These are phyloP conservation scores for Clitarchus hookeri DNA, from an alignment of 2,888 invertebrate genomes.

Conservation along the genomic window DNA sequence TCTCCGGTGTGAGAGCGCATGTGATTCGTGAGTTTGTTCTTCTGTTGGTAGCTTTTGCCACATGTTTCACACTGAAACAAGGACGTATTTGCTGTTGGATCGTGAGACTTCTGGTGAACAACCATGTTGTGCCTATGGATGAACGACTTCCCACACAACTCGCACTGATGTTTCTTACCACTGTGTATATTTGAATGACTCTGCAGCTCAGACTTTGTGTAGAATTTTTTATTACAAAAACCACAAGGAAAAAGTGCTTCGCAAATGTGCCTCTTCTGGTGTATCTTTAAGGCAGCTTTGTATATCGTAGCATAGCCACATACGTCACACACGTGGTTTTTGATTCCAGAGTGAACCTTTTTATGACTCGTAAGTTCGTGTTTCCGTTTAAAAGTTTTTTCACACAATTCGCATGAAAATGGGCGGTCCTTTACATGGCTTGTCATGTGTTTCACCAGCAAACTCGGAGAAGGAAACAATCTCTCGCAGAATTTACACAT, in stretches of 20 bases:
- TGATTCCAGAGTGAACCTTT: slow-evolving; percentile 51
- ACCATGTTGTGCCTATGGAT: slow-evolving; percentile 53
- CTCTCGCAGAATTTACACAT: slow-evolving; percentile 32
- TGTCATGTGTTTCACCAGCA: slow-evolving; percentile 32
- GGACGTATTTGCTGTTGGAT: slow-evolving; percentile 20
- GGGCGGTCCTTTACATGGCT: slow-evolving; percentile 49
- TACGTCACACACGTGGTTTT: slow-evolving; percentile 48
- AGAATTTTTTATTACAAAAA: slow-evolving; percentile 61
- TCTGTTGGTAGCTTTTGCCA: slow-evolving; percentile 45
- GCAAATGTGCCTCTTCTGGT: slow-evolving; percentile 52
- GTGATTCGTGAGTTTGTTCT: slow-evolving; percentile 45
- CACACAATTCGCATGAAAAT: slow-evolving; percentile 53
- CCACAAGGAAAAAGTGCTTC: slow-evolving; percentile 51
- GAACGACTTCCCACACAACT: slow-evolving; percentile 31
- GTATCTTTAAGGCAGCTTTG: slow-evolving; percentile 51
- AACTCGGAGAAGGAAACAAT: slow-evolving; percentile 27
- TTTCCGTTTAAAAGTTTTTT: slow-evolving; percentile 53
- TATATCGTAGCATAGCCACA: slow-evolving; percentile 50
- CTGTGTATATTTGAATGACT: slow-evolving; percentile 27
- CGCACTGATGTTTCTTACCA: slow-evolving; percentile 31
- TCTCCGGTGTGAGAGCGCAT: slow-evolving; percentile 42
- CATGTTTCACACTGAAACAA: slow-evolving; percentile 48
- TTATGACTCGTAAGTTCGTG: slow-evolving; percentile 53
- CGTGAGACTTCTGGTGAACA: slow-evolving; percentile 36
- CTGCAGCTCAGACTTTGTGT: slow-evolving; percentile 46